Conservation (phyloP, 2,888 invertebrate genomes). For the Tipula lateralis region DNA sequence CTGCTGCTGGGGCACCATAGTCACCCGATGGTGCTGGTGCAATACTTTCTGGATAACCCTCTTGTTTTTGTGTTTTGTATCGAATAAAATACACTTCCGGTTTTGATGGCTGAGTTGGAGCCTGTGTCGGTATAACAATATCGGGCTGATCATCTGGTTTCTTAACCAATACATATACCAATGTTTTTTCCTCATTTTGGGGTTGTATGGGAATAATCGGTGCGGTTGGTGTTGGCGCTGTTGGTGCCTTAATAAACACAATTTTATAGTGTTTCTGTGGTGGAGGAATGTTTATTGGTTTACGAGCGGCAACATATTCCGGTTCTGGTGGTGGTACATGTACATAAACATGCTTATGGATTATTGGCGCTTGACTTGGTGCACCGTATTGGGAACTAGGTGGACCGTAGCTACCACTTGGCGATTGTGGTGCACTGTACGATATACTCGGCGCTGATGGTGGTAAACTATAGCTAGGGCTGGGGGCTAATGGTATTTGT, state of each 20-base stretch:
- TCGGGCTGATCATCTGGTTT: constrained; percentile 69
- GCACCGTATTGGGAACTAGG: constrained; percentile 63
- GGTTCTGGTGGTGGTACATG: constrained; percentile 86
- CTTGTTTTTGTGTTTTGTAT: constrained; percentile 63
- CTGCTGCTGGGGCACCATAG: constrained; percentile 43
- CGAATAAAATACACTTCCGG: constrained; percentile 72
- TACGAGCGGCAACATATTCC: constrained; percentile 65
- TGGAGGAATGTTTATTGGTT: constrained; percentile 53
- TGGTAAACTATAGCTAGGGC: constrained; percentile 32
- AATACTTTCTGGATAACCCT: constrained; percentile 47
- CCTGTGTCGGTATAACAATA: constrained; percentile 61
- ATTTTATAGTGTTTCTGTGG: constrained; percentile 78
- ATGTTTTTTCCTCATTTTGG: constrained; percentile 68
- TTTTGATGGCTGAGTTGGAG: constrained; percentile 69
- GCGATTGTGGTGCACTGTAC: constrained; percentile 33
- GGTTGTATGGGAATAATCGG: constrained; percentile 59
- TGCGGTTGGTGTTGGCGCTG: constrained; percentile 59
- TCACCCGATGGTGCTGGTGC: constrained; percentile 43
- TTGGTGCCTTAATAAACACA: constrained; percentile 70
- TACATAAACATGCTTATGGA: constrained; percentile 87
- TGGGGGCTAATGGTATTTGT: constrained; percentile 51
- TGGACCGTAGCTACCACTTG: constrained; percentile 52
- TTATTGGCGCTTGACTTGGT: constrained; percentile 67
- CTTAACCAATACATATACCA: constrained; percentile 70
- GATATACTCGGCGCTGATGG: constrained; percentile 32